phyloP scores from a whole-genome alignment of 2,888 invertebrate genomes.

The Thymelicus lineola region DNA sequence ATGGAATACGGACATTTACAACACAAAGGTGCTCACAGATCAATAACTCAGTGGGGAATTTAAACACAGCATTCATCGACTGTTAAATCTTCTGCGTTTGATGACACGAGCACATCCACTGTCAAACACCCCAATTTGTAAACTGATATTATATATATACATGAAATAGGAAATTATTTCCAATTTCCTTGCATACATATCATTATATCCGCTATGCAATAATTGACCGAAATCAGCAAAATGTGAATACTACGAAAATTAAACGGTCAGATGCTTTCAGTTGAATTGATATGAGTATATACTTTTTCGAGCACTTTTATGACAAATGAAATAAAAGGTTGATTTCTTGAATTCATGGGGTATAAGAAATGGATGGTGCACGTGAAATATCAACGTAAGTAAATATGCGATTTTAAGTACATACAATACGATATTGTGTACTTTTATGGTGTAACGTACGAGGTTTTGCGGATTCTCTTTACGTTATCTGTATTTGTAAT shows the following conservation, averaged over 20 bases:
- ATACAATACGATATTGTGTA: no score
- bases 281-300: no score
- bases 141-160: no score
- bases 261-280: no score
- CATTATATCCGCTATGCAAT: no score
- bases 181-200: no score
- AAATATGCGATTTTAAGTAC: no score
- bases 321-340: background rate
- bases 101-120: slow-evolving; percentile 18
- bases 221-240: no score
- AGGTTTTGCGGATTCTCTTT: background rate
- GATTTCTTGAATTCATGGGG: slow-evolving; percentile 5
- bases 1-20: slow-evolving; percentile 18
- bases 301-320: background rate
- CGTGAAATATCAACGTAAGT: background rate
- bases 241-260: no score
- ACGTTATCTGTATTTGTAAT: background rate
- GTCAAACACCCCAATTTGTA: slow-evolving; percentile 5
- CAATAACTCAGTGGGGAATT: slow-evolving; percentile 20
- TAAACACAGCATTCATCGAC: background rate
- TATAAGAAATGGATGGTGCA: slow-evolving; percentile 12
- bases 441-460: background rate
- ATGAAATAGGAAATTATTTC: no score
- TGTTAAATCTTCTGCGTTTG: background rate
- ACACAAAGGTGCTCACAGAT: slow-evolving; percentile 29